phyloP scores from a whole-genome alignment of 2,113 vertebrate genomes.

The Chaenogobius annularis region DNA sequence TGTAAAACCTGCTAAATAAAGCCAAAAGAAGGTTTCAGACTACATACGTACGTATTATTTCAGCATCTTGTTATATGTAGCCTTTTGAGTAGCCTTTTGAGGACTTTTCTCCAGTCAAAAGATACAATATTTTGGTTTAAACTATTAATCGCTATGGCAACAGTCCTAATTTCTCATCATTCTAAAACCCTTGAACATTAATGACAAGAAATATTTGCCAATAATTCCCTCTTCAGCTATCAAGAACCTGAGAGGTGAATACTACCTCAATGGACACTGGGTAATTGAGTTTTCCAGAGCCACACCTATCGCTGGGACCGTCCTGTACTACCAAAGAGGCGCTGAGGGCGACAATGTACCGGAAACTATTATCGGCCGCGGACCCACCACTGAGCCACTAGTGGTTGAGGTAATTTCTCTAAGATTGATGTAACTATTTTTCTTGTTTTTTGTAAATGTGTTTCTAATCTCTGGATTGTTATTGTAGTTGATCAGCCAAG shows the following conservation, averaged over 20 bases:
- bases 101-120: too few species aligned
- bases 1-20: too few species aligned
- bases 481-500: slow-evolving; percentile 90
- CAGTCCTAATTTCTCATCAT: too few species aligned
- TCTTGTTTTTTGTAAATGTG: not conserved
- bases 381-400: slow-evolving; percentile 92
- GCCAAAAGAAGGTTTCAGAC: too few species aligned
- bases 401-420: slow-evolving; percentile 84
- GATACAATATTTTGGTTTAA: too few species aligned
- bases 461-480: not conserved
- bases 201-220: not conserved
- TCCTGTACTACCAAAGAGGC: slow-evolving; percentile 88
- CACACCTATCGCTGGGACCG: slow-evolving; percentile 81
- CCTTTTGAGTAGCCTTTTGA: too few species aligned
- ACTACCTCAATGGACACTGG: slow-evolving; percentile 97
- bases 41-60: too few species aligned
- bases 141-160: too few species aligned
- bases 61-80: too few species aligned
- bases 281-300: slow-evolving; percentile 84
- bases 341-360: slow-evolving; percentile 83
- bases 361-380: slow-evolving; percentile 84
- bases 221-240: slow-evolving; percentile 76
- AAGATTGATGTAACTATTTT: not conserved
- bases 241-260: slow-evolving; percentile 87
- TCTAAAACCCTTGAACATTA: not conserved